Conservation (phyloP, 2,888 invertebrate species). For the Coenonympha glycerion region DNA sequence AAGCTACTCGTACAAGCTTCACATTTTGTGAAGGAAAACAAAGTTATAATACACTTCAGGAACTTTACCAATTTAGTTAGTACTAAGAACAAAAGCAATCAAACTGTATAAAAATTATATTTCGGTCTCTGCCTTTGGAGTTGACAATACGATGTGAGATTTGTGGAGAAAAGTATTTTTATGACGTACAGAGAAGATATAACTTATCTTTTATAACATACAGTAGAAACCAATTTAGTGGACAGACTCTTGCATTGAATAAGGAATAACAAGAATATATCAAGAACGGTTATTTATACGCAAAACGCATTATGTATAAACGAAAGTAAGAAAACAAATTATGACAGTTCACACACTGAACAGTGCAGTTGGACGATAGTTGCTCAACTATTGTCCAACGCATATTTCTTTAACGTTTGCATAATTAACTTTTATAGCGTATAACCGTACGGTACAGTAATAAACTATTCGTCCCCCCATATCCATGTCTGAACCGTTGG, state of each 20-base stretch:
- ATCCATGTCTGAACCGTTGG: conserved; percentile 19
- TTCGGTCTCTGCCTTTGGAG: conserved; percentile 15
- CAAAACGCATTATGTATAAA: not conserved
- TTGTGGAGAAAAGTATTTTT: not conserved
- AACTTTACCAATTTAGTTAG: conserved; percentile 23
- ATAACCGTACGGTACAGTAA: no score
- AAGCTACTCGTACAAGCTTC: no score
- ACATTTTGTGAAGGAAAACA: conserved; percentile 8
- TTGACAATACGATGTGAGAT: conserved; percentile 11
- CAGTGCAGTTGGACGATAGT: no score
- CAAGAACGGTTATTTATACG: no score
- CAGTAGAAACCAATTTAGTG: no score
- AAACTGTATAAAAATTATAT: conserved; percentile 19
- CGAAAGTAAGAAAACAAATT: not conserved
- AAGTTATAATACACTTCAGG: conserved; percentile 20
- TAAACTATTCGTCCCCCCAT: conserved; percentile 9
- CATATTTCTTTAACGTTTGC: conserved; percentile 1
- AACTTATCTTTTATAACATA: no score
- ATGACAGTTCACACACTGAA: not conserved
- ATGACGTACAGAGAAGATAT: not conserved
- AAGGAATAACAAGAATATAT: no score
- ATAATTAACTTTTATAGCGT: conserved; percentile 5
- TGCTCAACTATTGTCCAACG: not conserved
- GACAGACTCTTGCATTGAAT: no score
- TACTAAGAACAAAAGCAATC: conserved; percentile 21